These are phyloP conservation scores for Bungarus multicinctus DNA, from an alignment of 2,113 vertebrate species.

Conservation along the genomic window DNA sequence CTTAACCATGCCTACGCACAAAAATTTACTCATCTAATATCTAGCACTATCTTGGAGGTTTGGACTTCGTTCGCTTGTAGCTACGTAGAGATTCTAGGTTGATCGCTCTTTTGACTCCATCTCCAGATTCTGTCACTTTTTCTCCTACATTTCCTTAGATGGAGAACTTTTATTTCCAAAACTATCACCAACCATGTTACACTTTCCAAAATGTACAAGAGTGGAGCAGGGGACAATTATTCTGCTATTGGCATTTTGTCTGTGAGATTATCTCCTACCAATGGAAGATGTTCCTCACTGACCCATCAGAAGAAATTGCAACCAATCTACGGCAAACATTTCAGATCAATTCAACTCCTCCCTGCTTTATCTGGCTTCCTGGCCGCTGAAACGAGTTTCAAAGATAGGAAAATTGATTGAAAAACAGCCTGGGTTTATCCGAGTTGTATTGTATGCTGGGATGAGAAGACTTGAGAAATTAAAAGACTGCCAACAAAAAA, in stretches of 20 bases:
- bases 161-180: background rate
- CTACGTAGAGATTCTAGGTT: background rate
- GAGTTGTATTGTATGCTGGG: background rate
- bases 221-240: background rate
- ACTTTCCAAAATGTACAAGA: background rate
- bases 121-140: background rate
- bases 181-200: background rate
- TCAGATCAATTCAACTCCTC: background rate
- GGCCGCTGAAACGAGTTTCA: background rate
- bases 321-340: background rate
- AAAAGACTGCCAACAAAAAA: background rate
- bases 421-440: background rate
- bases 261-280: background rate
- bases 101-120: background rate
- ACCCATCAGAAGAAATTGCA: background rate
- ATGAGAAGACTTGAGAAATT: background rate
- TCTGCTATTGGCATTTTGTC: background rate
- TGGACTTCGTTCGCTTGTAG: background rate
- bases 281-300: background rate
- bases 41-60: no score
- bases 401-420: background rate
- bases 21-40: no score
- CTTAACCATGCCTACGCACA: no score
- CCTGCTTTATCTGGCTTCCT: background rate
- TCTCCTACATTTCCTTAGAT: background rate